Evolutionary conservation across 2,888 invertebrate genomes (phyloP).

Genomic region (Hoplodrina ambigua): DNA sequence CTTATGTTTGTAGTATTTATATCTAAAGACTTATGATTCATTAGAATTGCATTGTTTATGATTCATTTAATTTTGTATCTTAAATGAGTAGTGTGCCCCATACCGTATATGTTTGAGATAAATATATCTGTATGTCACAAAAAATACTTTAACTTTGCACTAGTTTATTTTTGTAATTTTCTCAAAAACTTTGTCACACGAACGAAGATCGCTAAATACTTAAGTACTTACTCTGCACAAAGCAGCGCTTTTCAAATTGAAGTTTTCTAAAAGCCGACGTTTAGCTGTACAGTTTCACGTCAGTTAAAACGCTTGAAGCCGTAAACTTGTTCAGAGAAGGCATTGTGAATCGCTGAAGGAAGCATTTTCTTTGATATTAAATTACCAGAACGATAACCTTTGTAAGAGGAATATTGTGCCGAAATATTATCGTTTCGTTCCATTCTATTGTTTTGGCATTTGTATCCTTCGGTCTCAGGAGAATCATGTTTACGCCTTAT

Average conservation of each 20-base stretch:
- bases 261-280: neutral
- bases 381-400: slow-evolving; percentile 19
- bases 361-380: slow-evolving; percentile 25
- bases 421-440: slow-evolving; percentile 10
- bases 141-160: no score
- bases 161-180: neutral
- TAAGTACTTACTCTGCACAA: neutral
- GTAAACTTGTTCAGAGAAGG: slow-evolving; percentile 20
- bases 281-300: slow-evolving; percentile 9
- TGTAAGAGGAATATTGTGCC: slow-evolving; percentile 9
- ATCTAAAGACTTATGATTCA: no score
- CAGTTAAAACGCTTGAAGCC: slow-evolving; percentile 18
- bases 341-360: slow-evolving; percentile 17
- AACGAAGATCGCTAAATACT: neutral
- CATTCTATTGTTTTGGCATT: slow-evolving; percentile 32
- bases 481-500: slow-evolving; percentile 21
- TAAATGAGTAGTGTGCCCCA: no score
- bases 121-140: no score
- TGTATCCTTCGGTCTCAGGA: slow-evolving; percentile 22
- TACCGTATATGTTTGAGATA: no score
- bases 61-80: no score
- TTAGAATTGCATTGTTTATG: no score
- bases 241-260: neutral
- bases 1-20: no score
- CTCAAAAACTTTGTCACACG: neutral